Evolutionary conservation across 2,888 invertebrate genomes (phyloP), one percentile per base, ranked within the genome.

Genomic region (Syrista parreyssii): DNA sequence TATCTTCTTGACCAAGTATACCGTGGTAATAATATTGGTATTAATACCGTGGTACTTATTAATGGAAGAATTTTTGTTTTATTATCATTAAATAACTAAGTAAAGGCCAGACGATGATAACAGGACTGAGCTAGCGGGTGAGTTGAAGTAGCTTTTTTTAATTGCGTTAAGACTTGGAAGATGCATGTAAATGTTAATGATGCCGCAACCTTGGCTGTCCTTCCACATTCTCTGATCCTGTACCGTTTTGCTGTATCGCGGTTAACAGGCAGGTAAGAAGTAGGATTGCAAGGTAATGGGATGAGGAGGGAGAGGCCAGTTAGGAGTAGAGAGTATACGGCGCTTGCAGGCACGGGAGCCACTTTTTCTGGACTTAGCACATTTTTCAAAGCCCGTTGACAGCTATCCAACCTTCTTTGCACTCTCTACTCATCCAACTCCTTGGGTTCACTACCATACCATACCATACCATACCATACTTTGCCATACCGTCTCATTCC

Each of bases 311-410:
- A 32, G 74, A 32, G 74, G 73, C 77, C 76, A 71, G 71, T 32
- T 33, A 74, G 75, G 35, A 72, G 69, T 68, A 73, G 78, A 75
- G 82, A 79, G 83, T 82, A 86, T 80, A 84, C 85, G 87, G 85
- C 86, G 89, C 88, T 89, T 82, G 82, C 83, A 85, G 88, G 82
- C 82, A 86, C 86, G 84, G 84, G 83, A 84, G 85, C 86, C 83
- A 85, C 88, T 89, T 89, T 89, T 89, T 89, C 88, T 87, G 81
- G 82, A 84, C 87, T 89, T 89, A 85, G 88, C 88, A 89, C 89
- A 89, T 89, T 89, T 89, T 89, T 89, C 89, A 89, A 88, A 88
- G 86, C 84, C 83, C 81, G 88, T 85, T 88, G 89, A 89, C 89
- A 88, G 89, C 88, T 88, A 88, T 86, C 84, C 84, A 83, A 81